Evolutionary conservation across 2,113 vertebrate genomes (phyloP).

Genomic region (Psettodes erumei): DNA sequence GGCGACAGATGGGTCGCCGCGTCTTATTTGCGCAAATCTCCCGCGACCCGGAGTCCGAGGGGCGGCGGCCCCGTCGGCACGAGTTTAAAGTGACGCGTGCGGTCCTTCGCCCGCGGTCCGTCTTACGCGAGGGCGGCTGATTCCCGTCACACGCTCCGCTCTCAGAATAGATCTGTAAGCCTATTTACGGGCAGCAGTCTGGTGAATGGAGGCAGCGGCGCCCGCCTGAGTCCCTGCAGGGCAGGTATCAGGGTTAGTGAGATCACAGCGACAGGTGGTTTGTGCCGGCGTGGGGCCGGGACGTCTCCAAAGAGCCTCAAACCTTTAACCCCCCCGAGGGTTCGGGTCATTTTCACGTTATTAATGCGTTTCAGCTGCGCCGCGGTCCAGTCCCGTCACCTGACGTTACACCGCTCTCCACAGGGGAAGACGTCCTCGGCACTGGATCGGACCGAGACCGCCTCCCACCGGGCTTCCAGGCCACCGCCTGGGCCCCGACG

Average conservation of each 20-base stretch:
- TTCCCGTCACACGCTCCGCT: conserved; percentile 43
- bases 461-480: background rate
- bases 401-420: too few species aligned
- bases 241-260: conserved; percentile 40
- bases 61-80: too few species aligned
- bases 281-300: too few species aligned
- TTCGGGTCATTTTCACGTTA: too few species aligned
- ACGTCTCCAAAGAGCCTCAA: too few species aligned
- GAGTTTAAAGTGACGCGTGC: background rate
- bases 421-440: conserved; percentile 4
- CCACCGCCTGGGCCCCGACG: background rate
- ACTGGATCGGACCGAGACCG: background rate
- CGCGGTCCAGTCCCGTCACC: too few species aligned
- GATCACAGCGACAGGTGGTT: too few species aligned
- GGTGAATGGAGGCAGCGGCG: conserved; percentile 51
- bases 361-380: too few species aligned
- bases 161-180: conserved; percentile 80
- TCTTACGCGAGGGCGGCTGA: conserved; percentile 29
- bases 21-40: too few species aligned
- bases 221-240: conserved; percentile 25
- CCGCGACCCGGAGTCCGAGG: too few species aligned
- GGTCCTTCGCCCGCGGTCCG: conserved; percentile 43
- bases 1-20: background rate
- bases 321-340: too few species aligned
- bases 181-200: conserved; percentile 70